Conservation (phyloP, 2,113 vertebrate genomes). For the Brevimyrus niger region DNA sequence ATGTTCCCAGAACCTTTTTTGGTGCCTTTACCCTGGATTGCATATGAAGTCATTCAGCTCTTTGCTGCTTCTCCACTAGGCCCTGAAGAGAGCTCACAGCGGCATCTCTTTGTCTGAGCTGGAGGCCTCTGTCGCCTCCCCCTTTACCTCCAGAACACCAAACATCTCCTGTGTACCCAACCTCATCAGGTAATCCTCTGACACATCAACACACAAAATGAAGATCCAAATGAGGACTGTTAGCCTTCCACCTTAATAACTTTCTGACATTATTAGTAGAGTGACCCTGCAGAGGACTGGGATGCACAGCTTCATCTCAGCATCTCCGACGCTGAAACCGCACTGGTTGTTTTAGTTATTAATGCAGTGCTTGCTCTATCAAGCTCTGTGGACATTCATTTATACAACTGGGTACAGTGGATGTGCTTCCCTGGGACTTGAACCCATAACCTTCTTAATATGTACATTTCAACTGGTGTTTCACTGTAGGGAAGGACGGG, state of each 20-base stretch:
- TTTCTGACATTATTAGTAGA: not conserved
- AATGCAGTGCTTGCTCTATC: not conserved
- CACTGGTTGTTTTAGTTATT: not conserved
- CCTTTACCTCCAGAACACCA: constrained; percentile 89
- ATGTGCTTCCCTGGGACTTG: not conserved
- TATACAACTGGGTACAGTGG: not conserved
- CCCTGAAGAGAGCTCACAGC: constrained; percentile 87
- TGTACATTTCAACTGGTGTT: not conserved
- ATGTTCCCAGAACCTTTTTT: not conserved
- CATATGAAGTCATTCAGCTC: not conserved
- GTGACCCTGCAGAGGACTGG: not conserved
- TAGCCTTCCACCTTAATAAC: not conserved
- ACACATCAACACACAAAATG: not conserved
- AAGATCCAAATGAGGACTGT: not conserved
- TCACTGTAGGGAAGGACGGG: constrained; percentile 84
- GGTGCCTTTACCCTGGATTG: not conserved
- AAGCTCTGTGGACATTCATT: not conserved
- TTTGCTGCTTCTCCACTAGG: constrained; percentile 52
- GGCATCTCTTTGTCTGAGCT: constrained; percentile 95
- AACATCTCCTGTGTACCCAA: constrained; percentile 97
- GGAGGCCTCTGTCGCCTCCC: constrained; percentile 93
- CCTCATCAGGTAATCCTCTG: constrained; percentile 77
- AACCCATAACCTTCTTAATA: not conserved
- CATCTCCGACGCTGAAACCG: not conserved
- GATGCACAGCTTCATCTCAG: not conserved